Evolutionary conservation across 2,888 invertebrate species (phyloP).

Genomic region (Tupiocoris notatus): DNA sequence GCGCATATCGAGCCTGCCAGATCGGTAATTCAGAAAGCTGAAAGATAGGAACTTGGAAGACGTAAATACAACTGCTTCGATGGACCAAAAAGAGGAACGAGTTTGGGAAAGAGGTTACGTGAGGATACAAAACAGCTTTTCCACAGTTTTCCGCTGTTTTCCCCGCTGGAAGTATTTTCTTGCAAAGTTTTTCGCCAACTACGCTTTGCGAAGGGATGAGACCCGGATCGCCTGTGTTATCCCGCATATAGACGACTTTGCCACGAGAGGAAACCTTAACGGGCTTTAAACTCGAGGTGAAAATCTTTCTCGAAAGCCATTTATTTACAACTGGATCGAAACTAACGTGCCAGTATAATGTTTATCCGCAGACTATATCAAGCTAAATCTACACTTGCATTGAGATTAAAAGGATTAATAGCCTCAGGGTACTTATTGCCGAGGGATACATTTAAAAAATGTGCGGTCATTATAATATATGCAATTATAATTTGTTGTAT

Average conservation of each 20-base stretch:
- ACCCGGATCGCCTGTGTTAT: not conserved
- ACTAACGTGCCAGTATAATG: no score
- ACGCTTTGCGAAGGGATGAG: not conserved
- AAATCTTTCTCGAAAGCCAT: not conserved
- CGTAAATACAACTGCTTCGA: not conserved
- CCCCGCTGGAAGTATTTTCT: not conserved
- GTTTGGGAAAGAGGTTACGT: not conserved
- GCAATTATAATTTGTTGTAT: no score
- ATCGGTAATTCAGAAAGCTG: constrained; percentile 30
- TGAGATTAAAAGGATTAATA: no score
- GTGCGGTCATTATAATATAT: no score
- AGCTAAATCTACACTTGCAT: no score
- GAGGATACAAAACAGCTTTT: not conserved
- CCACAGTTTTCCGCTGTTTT: not conserved
- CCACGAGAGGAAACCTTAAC: not conserved
- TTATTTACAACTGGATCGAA: no score
- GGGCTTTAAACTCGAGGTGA: not conserved
- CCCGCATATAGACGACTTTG: not conserved
- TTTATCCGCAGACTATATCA: no score
- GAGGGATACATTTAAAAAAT: no score
- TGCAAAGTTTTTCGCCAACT: not conserved
- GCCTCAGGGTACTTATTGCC: no score
- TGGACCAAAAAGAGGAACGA: not conserved
- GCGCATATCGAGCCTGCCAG: constrained; percentile 30
- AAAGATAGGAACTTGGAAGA: not conserved